A percentile compares a stretch with the other conserved stretches of the same genome.
phyloP scores from a whole-genome alignment of 2,113 vertebrate species.

The Coracopsis vasa region DNA sequence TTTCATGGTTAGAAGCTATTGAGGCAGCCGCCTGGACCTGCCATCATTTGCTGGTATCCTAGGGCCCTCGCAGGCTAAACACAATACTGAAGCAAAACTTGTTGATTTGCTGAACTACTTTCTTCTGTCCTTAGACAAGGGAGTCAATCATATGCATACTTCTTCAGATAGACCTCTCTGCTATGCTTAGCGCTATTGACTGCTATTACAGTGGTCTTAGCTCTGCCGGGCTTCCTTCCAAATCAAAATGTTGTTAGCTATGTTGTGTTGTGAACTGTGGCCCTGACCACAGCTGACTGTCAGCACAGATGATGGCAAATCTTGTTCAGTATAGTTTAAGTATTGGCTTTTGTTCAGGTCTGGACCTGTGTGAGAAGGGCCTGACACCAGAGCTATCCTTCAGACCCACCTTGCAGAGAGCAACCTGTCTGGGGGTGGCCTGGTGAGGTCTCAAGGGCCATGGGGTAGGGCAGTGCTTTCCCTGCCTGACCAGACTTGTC shows the following conservation, averaged over 20 bases:
- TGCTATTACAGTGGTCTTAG: background rate
- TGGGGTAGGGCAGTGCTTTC: background rate
- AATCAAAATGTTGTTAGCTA: background rate
- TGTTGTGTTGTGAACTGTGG: background rate
- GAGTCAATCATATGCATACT: background rate
- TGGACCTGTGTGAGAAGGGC: background rate
- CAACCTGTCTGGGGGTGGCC: rapidly evolving
- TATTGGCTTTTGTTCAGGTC: background rate
- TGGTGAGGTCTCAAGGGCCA: background rate
- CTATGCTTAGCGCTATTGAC: background rate
- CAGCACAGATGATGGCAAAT: background rate
- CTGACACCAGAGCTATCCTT: background rate
- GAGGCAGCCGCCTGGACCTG: background rate
- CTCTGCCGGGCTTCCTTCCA: background rate
- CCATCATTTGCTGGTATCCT: background rate
- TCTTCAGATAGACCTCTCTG: background rate
- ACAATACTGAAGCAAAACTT: background rate
- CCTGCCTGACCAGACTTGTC: background rate
- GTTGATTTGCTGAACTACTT: background rate
- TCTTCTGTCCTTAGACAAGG: background rate
- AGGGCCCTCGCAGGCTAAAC: background rate
- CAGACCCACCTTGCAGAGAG: background rate
- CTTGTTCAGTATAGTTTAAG: background rate
- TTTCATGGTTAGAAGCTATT: background rate
- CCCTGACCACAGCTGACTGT: rapidly evolving